A percentile compares a stretch with the other conserved stretches of the same genome.
Conservation (phyloP, 2,888 invertebrate genomes). For the Eilema depressum region DNA sequence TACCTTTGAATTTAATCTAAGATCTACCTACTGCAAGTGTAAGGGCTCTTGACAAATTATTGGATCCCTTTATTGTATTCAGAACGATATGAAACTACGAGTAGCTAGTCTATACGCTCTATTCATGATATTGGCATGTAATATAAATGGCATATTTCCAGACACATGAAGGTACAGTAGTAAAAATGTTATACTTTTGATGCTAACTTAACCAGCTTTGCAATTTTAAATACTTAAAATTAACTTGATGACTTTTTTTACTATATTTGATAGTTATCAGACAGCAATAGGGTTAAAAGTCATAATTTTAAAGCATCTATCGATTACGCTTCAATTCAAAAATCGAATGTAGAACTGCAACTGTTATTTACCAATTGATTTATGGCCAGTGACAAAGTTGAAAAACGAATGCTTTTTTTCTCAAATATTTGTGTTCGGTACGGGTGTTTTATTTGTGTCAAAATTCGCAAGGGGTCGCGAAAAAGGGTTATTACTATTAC, state of each 20-base stretch:
- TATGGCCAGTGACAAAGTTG: constrained; percentile 82
- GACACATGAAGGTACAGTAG: not conserved
- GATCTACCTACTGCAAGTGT: constrained; percentile 57
- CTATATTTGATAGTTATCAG: not conserved
- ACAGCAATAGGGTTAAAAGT: constrained; percentile 16
- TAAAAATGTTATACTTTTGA: not conserved
- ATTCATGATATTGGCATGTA: not conserved
- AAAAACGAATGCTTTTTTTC: constrained; percentile 72
- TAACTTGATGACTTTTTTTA: not conserved
- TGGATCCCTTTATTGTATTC: constrained; percentile 38
- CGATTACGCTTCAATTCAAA: constrained; percentile 79
- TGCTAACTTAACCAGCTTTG: not conserved
- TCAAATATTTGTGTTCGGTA: constrained; percentile 83
- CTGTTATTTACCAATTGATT: constrained; percentile 82
- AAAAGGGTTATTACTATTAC: constrained; percentile 86
- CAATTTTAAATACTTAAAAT: not conserved
- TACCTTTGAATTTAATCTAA: constrained; percentile 74
- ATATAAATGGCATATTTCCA: too few relatives aligned
- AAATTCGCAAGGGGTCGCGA: constrained; percentile 83
- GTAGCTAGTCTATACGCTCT: not conserved
- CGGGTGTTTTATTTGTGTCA: constrained; percentile 86
- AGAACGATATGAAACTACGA: not conserved
- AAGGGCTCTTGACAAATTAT: constrained; percentile 56
- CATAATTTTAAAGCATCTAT: constrained; percentile 56
- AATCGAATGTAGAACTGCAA: constrained; percentile 72